phyloP scores from a whole-genome alignment of 2,888 invertebrate species.

The Auanema sp. region DNA sequence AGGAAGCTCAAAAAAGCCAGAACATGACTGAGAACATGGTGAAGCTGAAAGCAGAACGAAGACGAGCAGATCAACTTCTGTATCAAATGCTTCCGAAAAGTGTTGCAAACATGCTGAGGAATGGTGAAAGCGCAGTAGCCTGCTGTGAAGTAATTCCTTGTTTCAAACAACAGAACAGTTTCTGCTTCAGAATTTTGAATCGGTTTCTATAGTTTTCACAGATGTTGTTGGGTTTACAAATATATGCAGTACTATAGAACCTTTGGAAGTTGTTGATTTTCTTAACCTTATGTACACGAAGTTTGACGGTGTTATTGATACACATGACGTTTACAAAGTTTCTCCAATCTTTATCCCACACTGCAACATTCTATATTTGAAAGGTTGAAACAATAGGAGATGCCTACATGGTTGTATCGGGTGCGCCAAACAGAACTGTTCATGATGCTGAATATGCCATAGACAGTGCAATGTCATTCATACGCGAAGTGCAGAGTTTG shows the following conservation, averaged over 20 bases:
- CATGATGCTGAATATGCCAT: constrained; percentile 79
- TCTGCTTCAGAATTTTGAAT: constrained; percentile 85
- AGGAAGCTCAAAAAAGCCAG: constrained; percentile 93
- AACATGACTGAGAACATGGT: constrained; percentile 94
- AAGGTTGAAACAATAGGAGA: constrained; percentile 96
- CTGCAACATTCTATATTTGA: not conserved
- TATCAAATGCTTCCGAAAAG: constrained; percentile 99
- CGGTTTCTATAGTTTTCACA: constrained; percentile 92
- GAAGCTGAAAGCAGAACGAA: constrained; percentile 92
- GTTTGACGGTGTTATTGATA: constrained; percentile 88
- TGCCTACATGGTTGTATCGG: constrained; percentile 96
- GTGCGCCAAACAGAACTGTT: constrained; percentile 84
- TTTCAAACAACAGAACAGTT: not conserved
- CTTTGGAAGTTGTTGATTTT: constrained; percentile 80
- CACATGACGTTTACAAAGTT: constrained; percentile 92
- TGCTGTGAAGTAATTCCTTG: constrained; percentile 83
- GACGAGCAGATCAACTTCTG: constrained; percentile 86
- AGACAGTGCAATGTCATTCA: constrained; percentile 56
- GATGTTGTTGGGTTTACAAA: constrained; percentile 97
- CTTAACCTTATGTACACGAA: constrained; percentile 71
- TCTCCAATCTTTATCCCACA: not conserved
- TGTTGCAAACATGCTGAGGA: constrained; percentile 87
- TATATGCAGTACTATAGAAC: constrained; percentile 90
- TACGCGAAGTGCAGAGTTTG: constrained; percentile 15
- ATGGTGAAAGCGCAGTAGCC: constrained; percentile 92